These are phyloP conservation scores for Asobara japonica DNA, from an alignment of 1,140 invertebrate species.

Conservation along the genomic window DNA sequence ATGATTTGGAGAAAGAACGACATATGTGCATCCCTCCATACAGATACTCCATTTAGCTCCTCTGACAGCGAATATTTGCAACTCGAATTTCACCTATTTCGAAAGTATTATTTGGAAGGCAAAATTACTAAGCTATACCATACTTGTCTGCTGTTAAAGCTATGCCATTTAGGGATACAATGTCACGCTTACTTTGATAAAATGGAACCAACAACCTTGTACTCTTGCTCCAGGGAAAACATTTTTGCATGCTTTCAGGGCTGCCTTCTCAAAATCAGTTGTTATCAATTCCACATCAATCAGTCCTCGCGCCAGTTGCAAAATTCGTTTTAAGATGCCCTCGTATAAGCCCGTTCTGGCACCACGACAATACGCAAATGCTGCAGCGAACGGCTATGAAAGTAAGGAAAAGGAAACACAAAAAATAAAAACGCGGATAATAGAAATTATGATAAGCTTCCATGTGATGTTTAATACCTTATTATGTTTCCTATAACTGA, in stretches of 20 bases:
- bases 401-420: too few relatives aligned
- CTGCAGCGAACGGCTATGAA: neutral
- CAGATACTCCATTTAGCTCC: too few relatives aligned
- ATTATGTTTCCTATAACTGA: neutral
- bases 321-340: neutral
- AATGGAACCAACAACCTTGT: slow-evolving; percentile 28
- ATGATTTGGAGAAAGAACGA: too few relatives aligned
- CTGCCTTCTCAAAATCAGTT: slow-evolving; percentile 8
- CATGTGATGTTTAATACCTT: neutral
- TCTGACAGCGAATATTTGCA: too few relatives aligned
- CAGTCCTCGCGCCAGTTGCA: neutral
- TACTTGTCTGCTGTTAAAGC: too few relatives aligned
- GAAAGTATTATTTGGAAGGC: neutral
- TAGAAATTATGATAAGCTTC: neutral
- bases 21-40: too few relatives aligned
- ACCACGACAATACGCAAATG: neutral
- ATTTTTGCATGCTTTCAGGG: neutral
- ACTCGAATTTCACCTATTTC: too few relatives aligned
- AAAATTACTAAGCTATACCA: too few relatives aligned
- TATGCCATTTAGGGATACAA: too few relatives aligned
- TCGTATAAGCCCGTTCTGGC: neutral
- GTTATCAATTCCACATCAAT: neutral
- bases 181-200: slow-evolving; percentile 22
- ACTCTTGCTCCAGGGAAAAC: neutral
- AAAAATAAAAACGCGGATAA: neutral